These are phyloP conservation scores for Sycophila texana DNA, from an alignment of 2,888 invertebrate species.

Conservation along the genomic window DNA sequence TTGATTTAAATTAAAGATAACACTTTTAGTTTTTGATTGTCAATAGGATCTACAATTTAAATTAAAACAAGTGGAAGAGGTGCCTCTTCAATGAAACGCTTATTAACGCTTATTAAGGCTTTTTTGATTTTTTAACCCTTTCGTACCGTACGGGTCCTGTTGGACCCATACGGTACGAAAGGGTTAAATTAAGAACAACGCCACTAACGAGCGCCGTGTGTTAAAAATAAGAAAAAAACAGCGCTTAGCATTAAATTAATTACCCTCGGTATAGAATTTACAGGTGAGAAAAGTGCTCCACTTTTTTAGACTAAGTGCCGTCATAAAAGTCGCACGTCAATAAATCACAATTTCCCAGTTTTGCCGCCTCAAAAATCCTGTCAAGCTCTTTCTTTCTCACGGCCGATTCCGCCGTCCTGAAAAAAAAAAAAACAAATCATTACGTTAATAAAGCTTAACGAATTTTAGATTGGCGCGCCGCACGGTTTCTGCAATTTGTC, in stretches of 20 bases:
- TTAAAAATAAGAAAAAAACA: constrained; percentile 30
- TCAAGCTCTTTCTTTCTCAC: constrained; percentile 69
- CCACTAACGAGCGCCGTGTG: no score
- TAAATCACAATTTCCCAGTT: constrained; percentile 68
- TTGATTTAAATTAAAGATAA: no score
- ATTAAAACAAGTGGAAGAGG: no score
- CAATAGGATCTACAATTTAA: no score
- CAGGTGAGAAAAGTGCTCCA: constrained; percentile 51
- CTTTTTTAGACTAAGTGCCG: constrained; percentile 55
- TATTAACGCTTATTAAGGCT: no score
- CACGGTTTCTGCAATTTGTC: no score
- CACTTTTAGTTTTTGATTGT: no score
- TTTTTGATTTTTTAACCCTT: constrained; percentile 6
- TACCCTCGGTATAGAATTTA: constrained; percentile 37
- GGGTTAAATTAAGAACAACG: constrained; percentile 2
- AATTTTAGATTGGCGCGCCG: constrained; percentile 21
- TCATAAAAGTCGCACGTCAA: constrained; percentile 64
- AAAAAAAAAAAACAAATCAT: constrained; percentile 53
- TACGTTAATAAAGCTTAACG: constrained; percentile 29
- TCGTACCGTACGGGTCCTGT: no score
- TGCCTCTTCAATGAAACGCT: no score
- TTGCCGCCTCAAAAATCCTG: constrained; percentile 71
- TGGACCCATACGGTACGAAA: no score
- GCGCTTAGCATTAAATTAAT: constrained; percentile 47
- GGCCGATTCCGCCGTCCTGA: constrained; percentile 67